Percentiles rank a stretch among this genome's conserved stretches.
Evolutionary conservation across 2,113 vertebrate genomes (phyloP).

Genomic region (Panthera uncia): DNA sequence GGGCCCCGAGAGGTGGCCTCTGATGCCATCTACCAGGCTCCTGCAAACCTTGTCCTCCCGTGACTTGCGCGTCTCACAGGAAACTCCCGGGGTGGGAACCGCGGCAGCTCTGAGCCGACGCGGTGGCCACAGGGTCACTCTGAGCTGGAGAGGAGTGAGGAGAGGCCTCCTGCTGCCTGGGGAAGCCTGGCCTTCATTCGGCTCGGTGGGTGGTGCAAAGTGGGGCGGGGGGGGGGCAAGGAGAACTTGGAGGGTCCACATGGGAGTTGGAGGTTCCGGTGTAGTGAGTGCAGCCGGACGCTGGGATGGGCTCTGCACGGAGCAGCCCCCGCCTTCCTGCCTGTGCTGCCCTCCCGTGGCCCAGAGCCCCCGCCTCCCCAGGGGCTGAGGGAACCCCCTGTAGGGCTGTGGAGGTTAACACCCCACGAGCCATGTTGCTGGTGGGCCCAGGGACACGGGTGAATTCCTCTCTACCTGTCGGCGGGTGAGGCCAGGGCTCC

Average conservation of each 20-base stretch:
- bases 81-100: neutral
- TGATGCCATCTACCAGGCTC: neutral
- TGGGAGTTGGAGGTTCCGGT: neutral
- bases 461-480: neutral
- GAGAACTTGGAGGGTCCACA: neutral
- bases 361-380: neutral
- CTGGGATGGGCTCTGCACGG: neutral
- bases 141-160: neutral
- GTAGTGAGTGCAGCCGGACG: fast-evolving
- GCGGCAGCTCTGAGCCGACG: neutral
- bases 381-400: too few relatives aligned
- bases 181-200: neutral
- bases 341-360: neutral
- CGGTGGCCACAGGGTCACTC: neutral
- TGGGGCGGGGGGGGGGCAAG: neutral
- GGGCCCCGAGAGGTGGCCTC: neutral
- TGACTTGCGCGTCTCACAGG: neutral
- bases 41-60: neutral
- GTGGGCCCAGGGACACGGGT: neutral
- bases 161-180: neutral
- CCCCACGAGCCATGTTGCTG: neutral
- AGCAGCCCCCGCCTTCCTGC: neutral
- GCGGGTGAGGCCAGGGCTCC: too few relatives aligned
- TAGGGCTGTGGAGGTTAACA: too few relatives aligned
- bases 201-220: neutral